Conservation (phyloP, 1,140 invertebrate genomes). For the Macrotrachela quadricornifera region DNA sequence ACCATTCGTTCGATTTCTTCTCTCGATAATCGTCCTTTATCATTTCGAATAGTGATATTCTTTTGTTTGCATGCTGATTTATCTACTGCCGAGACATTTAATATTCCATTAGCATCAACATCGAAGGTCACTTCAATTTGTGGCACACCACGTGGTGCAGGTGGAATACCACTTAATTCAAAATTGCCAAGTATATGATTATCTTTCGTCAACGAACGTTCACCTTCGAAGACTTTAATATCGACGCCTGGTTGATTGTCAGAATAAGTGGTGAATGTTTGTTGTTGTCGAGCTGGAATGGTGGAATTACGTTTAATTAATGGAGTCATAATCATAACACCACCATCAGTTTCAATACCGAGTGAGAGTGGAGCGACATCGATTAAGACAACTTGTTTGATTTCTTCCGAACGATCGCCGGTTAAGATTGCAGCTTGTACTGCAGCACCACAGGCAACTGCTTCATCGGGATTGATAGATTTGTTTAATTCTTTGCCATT, state of each 20-base stretch:
- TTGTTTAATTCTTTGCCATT: conserved; percentile 25
- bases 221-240: too few relatives aligned
- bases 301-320: conserved; percentile 14
- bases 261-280: conserved; percentile 8
- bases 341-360: conserved; percentile 38
- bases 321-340: conserved; percentile 40
- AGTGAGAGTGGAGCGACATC: conserved; percentile 26
- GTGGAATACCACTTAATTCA: conserved; percentile 63
- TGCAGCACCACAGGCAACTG: conserved; percentile 40
- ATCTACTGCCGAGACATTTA: conserved; percentile 53
- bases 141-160: conserved; percentile 18
- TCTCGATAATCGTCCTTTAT: conserved; percentile 31
- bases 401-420: conserved; percentile 18
- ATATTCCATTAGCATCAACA: conserved; percentile 54
- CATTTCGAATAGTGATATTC: conserved; percentile 33
- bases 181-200: conserved; percentile 70
- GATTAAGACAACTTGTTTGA: conserved; percentile 24
- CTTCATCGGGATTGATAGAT: conserved; percentile 28
- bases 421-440: too few relatives aligned
- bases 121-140: conserved; percentile 55
- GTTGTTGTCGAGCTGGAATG: conserved; percentile 3
- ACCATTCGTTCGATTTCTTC: conserved; percentile 37
- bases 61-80: conserved; percentile 47
- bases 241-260: conserved; percentile 10
- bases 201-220: conserved; percentile 68